Conservation (phyloP, 1,140 invertebrate genomes). For the Glossosoma conforme region DNA sequence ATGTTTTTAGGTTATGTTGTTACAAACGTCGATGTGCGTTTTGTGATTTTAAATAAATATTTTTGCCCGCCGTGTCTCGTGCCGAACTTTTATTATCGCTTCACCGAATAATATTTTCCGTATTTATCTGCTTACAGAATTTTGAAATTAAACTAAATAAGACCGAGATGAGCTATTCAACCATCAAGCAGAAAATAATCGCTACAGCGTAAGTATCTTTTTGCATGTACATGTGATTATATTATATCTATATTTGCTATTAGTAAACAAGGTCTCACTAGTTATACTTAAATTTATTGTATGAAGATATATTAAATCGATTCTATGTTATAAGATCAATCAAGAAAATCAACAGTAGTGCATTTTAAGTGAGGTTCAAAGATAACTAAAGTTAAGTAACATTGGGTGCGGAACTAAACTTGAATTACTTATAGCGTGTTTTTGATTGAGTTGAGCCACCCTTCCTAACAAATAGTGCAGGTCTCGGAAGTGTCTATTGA, state of each 20-base stretch:
- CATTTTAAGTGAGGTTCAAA: too few species aligned
- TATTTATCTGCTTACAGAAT: constrained; percentile 1
- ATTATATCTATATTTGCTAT: not conserved
- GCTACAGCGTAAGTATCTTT: constrained; percentile 36
- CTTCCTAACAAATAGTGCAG: too few species aligned
- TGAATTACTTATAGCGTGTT: too few species aligned
- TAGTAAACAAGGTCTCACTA: too few species aligned
- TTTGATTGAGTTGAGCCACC: too few species aligned
- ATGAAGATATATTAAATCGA: too few species aligned
- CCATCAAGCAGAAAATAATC: constrained; percentile 37
- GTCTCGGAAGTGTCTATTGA: too few species aligned
- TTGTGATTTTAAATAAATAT: not conserved
- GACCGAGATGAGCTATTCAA: constrained; percentile 31
- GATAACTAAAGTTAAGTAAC: too few species aligned
- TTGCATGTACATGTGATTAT: constrained; percentile 1
- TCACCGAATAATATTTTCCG: not conserved
- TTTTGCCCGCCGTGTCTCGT: not conserved
- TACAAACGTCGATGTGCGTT: constrained; percentile 6
- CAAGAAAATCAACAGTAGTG: too few species aligned
- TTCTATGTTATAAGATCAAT: too few species aligned
- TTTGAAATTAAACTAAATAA: constrained; percentile 29
- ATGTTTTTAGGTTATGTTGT: constrained; percentile 3
- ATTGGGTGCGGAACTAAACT: too few species aligned
- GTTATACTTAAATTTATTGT: too few species aligned
- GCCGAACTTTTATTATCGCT: not conserved